These are phyloP conservation scores for Thecocarcelia acutangulata DNA, from an alignment of 2,888 invertebrate genomes.

Conservation along the genomic window DNA sequence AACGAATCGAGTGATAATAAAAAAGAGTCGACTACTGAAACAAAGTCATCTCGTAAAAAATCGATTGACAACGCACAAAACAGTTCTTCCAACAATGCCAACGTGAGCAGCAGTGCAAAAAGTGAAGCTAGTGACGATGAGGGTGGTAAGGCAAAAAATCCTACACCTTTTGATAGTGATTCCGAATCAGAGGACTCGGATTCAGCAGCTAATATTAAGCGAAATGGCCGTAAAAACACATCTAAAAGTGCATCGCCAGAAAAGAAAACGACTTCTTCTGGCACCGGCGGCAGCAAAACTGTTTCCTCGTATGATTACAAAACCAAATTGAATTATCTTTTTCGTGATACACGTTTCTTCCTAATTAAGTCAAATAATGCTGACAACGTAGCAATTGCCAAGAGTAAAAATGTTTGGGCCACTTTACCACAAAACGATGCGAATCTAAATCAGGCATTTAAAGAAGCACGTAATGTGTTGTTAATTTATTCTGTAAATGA, in stretches of 20 bases:
- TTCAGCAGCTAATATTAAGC: conserved; percentile 78
- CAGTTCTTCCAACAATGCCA: conserved; percentile 60
- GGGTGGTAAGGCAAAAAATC: conserved; percentile 70
- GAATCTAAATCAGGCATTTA: conserved; percentile 96
- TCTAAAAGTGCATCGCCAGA: conserved; percentile 71
- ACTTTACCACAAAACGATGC: conserved; percentile 98
- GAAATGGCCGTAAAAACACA: conserved; percentile 75
- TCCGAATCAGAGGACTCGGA: conserved; percentile 78
- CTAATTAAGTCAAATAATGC: conserved; percentile 98
- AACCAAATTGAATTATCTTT: conserved; percentile 95
- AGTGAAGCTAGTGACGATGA: conserved; percentile 77
- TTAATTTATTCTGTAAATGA: conserved; percentile 98
- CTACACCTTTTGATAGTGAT: conserved; percentile 74
- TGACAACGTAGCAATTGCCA: conserved; percentile 96
- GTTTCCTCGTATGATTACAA: conserved; percentile 87
- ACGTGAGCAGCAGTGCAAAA: conserved; percentile 65
- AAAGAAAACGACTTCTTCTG: conserved; percentile 64
- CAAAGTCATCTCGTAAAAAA: conserved; percentile 70
- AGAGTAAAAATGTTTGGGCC: conserved; percentile 98
- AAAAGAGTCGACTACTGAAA: conserved; percentile 39
- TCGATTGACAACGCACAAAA: conserved; percentile 52
- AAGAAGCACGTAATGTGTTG: conserved; percentile 95
- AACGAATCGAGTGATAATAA: conserved; percentile 54
- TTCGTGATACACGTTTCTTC: conserved; percentile 96
- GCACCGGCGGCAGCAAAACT: conserved; percentile 71